Evolutionary conservation across 2,888 invertebrate species (phyloP).

Genomic region (Bhutanitis thaidina): DNA sequence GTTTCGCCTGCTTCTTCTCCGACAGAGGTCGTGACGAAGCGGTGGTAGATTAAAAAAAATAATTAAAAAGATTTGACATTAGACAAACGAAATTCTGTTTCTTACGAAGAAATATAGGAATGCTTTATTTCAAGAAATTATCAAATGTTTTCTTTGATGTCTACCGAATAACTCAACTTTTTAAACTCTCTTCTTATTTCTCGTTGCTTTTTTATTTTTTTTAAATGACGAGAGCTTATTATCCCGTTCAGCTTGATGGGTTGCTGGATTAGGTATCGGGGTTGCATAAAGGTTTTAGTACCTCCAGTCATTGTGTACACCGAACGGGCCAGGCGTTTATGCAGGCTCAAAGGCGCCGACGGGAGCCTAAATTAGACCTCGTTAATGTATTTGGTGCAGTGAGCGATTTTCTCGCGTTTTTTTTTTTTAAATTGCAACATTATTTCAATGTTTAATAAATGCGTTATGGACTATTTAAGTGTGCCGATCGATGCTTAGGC

Average conservation of each 20-base stretch:
- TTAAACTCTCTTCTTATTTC: too few species aligned
- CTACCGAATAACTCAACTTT: too few species aligned
- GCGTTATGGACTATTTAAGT: neutral
- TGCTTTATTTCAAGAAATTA: too few species aligned
- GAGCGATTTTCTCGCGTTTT: neutral
- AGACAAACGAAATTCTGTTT: too few species aligned
- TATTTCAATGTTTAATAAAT: neutral
- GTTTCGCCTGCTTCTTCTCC: too few species aligned
- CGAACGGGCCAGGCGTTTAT: neutral
- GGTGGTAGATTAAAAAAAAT: too few species aligned
- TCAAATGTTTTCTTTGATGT: too few species aligned
- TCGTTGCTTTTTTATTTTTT: too few species aligned
- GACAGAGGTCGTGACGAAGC: too few species aligned
- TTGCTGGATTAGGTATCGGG: neutral
- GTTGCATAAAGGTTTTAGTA: neutral
- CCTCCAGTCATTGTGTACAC: neutral
- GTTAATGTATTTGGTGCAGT: slow-evolving; percentile 7
- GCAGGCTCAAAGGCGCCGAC: slow-evolving; percentile 13
- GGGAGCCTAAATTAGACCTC: slow-evolving; percentile 1
- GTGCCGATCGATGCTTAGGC: neutral
- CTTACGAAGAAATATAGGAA: too few species aligned
- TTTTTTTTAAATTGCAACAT: slow-evolving; percentile 6
- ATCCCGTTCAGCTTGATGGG: slow-evolving; percentile 2
- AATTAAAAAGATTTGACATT: too few species aligned
- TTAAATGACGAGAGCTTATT: neutral